These are phyloP conservation scores for Muschampia plurimacula DNA, from an alignment of 2,888 invertebrate genomes.

Conservation along the genomic window DNA sequence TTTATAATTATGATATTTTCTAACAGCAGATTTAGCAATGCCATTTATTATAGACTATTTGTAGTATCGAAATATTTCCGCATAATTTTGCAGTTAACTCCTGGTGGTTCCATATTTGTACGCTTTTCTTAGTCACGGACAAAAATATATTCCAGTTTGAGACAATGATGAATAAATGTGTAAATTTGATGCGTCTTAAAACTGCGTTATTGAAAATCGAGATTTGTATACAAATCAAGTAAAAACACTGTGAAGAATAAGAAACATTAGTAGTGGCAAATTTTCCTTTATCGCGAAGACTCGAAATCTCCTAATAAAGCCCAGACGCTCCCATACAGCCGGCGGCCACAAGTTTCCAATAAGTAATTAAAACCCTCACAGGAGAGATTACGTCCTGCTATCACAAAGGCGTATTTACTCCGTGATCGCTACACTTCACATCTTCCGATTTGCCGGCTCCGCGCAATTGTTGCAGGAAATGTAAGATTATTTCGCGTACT, in stretches of 20 bases:
- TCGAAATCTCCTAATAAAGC: slow-evolving; percentile 77
- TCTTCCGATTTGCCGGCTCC: slow-evolving; percentile 62
- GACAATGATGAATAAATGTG: too few relatives aligned
- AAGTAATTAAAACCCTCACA: slow-evolving; percentile 84
- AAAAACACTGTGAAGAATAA: background rate
- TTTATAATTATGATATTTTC: too few relatives aligned
- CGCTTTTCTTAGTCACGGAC: too few relatives aligned
- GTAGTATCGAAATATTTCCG: too few relatives aligned
- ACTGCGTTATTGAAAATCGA: background rate
- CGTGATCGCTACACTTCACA: slow-evolving; percentile 66
- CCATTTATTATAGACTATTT: too few relatives aligned
- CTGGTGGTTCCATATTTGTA: too few relatives aligned
- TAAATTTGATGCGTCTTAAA: background rate
- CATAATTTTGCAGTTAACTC: too few relatives aligned
- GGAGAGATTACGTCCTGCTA: slow-evolving; percentile 72
- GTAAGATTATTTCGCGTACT: slow-evolving; percentile 36
- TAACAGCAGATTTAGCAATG: too few relatives aligned
- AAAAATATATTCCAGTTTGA: too few relatives aligned
- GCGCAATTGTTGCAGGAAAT: slow-evolving; percentile 50
- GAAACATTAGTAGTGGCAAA: slow-evolving; percentile 50
- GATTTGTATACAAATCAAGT: background rate
- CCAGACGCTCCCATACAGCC: slow-evolving; percentile 70
- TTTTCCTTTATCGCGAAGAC: slow-evolving; percentile 57
- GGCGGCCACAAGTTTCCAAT: slow-evolving; percentile 84
- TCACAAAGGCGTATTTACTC: slow-evolving; percentile 76